Percentiles rank a stretch among this genome's conserved stretches.
Evolutionary conservation across 1,140 invertebrate species (phyloP).

Genomic region (Augochlora pura): DNA sequence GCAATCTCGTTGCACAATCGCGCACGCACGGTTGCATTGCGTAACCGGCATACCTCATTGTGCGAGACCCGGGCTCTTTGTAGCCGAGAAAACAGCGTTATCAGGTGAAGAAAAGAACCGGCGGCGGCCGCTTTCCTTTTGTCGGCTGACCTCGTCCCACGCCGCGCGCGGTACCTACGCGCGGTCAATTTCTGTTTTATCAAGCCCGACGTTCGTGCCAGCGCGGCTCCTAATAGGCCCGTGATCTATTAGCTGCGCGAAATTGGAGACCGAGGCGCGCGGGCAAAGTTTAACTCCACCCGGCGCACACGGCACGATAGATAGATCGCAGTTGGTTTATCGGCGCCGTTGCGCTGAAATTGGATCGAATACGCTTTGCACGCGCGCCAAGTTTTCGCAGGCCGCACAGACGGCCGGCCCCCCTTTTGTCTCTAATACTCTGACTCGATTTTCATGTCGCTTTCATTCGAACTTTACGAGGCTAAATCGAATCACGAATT

Average conservation of each 20-base stretch:
- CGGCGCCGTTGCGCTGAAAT: neutral
- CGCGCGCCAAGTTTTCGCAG: neutral
- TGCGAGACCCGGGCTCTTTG: conserved; percentile 24
- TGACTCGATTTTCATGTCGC: too few species aligned
- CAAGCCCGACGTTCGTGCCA: neutral
- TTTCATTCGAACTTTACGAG: too few species aligned
- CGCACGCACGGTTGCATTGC: conserved; percentile 17
- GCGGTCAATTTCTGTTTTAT: conserved; percentile 19
- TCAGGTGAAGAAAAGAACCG: conserved; percentile 39
- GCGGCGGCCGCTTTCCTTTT: conserved; percentile 26
- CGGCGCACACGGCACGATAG: neutral
- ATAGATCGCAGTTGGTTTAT: neutral
- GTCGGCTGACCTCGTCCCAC: conserved; percentile 33
- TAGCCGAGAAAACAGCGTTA: conserved; percentile 36
- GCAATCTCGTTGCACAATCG: conserved; percentile 29
- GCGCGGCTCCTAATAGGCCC: neutral
- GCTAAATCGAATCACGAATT: too few species aligned
- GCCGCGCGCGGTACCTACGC: neutral
- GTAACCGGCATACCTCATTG: conserved; percentile 37
- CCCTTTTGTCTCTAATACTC: too few species aligned
- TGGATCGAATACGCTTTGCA: neutral
- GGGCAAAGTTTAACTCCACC: neutral
- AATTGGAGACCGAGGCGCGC: neutral
- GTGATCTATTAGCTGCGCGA: neutral
- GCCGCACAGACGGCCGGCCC: too few species aligned